Evolutionary conservation across 2,113 vertebrate species (phyloP).

Genomic region (Mus musculus): GRCm39 chr14:29383501-29384000

Average conservation of each 20-base stretch:
- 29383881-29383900: constrained; percentile 36
- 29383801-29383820: constrained; percentile 66
- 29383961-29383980: constrained; percentile 74
- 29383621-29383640: constrained; percentile 38
- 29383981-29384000: constrained; percentile 64
- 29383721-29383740: constrained; percentile 12
- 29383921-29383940: constrained; percentile 54
- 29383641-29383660: constrained; percentile 40
- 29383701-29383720: constrained; percentile 23
- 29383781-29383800: constrained; percentile 57
- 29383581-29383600: constrained; percentile 12
- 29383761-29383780: constrained; percentile 25
- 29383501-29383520: not conserved
- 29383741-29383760: constrained; percentile 24
- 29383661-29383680: constrained; percentile 32
- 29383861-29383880: constrained; percentile 75
- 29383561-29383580: constrained; percentile 30
- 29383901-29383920: constrained; percentile 59
- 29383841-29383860: constrained; percentile 60
- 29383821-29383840: constrained; percentile 67
- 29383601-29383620: constrained; percentile 18
- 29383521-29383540: not conserved
- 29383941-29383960: constrained; percentile 60
- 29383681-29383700: constrained; percentile 46
- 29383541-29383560: not conserved